Evolutionary conservation across 1,140 invertebrate genomes (phyloP).

Genomic region (Pseudoatta argentina): DNA sequence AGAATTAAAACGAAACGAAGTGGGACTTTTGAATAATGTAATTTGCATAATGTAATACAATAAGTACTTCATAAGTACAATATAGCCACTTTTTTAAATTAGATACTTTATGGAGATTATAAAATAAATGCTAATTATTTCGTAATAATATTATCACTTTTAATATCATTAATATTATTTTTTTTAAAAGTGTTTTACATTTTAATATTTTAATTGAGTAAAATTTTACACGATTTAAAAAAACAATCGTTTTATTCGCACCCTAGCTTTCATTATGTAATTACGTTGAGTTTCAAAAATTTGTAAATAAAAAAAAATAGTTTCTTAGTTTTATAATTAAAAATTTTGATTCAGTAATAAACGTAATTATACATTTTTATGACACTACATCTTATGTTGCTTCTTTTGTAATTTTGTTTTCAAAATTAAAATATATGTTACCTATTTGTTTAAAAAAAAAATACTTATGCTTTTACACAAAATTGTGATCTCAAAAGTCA

Average conservation of each 20-base stretch:
- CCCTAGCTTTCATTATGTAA: no score
- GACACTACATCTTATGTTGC: no score
- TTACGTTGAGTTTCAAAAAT: no score
- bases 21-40: neutral
- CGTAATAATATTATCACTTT: neutral
- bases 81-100: neutral
- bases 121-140: neutral
- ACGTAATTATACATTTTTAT: no score
- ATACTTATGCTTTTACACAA: neutral
- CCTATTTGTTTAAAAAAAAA: no score
- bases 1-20: neutral
- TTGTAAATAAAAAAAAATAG: no score
- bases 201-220: neutral
- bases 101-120: neutral
- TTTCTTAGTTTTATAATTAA: no score
- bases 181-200: neutral
- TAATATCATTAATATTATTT: neutral
- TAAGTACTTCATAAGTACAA: neutral
- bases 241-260: no score
- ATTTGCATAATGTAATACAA: no score
- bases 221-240: neutral
- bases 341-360: no score
- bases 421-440: no score
- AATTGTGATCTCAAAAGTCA: neutral
- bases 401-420: no score